phyloP scores from a whole-genome alignment of 2,113 vertebrate genomes.

The Geococcyx californianus region DNA sequence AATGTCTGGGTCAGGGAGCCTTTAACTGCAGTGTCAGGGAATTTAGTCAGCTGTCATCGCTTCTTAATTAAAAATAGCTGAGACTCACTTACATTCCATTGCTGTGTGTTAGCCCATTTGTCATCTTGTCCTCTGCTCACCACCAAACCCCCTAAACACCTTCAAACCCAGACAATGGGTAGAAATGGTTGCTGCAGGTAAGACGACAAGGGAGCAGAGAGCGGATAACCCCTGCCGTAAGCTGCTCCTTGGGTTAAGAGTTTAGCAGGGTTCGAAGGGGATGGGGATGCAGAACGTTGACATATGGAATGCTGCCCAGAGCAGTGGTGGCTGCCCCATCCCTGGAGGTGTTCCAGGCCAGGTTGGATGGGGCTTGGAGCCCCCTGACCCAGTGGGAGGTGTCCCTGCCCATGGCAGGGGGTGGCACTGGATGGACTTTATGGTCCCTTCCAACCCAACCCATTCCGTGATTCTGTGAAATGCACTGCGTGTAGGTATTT shows the following conservation, averaged over 20 bases:
- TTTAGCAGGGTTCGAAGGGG: background rate
- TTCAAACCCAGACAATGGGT: background rate
- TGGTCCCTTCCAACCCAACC: too few species aligned
- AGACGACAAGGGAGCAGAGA: background rate
- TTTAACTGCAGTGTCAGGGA: constrained; percentile 69
- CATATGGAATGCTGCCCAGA: too few species aligned
- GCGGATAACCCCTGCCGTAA: fast-evolving
- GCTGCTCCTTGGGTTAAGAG: background rate
- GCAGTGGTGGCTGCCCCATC: too few species aligned
- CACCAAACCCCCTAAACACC: background rate
- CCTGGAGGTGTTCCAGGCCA: too few species aligned
- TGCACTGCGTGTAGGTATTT: background rate
- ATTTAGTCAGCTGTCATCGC: constrained; percentile 74
- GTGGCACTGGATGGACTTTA: too few species aligned
- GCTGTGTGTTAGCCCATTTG: background rate
- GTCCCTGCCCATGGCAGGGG: too few species aligned
- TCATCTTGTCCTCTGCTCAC: constrained; percentile 42
- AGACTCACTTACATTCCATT: constrained; percentile 49
- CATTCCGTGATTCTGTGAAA: background rate
- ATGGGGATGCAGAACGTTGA: background rate
- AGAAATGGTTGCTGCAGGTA: background rate
- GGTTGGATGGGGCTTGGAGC: too few species aligned
- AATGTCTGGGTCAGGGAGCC: constrained; percentile 70
- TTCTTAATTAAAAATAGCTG: constrained; percentile 78
- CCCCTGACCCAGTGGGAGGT: too few species aligned